phyloP scores from a whole-genome alignment of 2,797 vertebrate species.

The Mus spretus region DNA sequence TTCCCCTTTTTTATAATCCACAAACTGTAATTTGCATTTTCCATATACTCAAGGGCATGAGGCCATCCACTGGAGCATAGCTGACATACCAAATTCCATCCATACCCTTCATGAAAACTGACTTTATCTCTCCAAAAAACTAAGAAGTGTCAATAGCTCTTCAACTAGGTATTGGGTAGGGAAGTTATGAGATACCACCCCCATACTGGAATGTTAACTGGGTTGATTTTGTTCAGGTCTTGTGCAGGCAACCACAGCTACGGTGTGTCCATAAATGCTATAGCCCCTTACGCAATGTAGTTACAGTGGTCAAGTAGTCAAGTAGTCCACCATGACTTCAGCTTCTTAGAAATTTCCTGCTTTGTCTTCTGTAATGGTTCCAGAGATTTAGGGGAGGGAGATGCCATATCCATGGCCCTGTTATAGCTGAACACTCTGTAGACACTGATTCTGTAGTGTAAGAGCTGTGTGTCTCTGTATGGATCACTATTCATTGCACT shows the following conservation, averaged over 20 bases:
- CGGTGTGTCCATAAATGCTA: neutral
- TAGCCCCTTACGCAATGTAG: neutral
- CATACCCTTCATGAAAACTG: neutral
- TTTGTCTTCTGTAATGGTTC: neutral
- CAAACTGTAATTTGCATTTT: neutral
- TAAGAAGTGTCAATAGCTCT: neutral
- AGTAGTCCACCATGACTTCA: neutral
- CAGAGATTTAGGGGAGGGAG: no score
- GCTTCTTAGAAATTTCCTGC: neutral
- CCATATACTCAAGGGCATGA: neutral
- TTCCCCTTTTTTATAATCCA: neutral
- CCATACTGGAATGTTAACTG: neutral
- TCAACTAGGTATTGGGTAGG: neutral
- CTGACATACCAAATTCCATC: no score
- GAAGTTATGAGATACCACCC: neutral
- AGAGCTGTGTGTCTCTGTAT: neutral
- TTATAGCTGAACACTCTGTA: neutral
- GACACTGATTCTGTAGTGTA: neutral
- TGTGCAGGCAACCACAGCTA: neutral
- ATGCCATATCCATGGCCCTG: neutral
- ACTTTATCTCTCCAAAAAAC: neutral
- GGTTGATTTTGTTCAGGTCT: neutral
- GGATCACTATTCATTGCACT: no score
- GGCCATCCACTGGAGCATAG: neutral
- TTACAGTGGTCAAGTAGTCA: neutral